Conservation (phyloP, 2,113 vertebrate genomes). For the Rhinichthys klamathensis region DNA sequence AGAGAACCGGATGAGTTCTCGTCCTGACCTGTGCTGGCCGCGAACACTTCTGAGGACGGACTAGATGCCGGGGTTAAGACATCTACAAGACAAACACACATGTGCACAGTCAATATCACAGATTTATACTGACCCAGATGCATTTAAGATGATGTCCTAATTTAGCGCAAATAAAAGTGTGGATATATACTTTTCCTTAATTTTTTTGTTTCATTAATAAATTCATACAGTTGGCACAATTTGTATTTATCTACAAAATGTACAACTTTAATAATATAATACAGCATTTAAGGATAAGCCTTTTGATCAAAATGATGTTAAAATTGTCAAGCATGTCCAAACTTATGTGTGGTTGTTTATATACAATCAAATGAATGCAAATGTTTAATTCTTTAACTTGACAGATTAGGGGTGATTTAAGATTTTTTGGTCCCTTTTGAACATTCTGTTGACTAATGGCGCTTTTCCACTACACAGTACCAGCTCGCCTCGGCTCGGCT, state of each 20-base stretch:
- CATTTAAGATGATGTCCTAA: no score
- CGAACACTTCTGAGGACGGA: slow-evolving; percentile 81
- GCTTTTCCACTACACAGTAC: no score
- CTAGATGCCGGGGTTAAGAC: slow-evolving; percentile 91
- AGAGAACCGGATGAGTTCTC: slow-evolving; percentile 74
- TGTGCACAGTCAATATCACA: neutral
- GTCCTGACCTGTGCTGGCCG: slow-evolving; percentile 69
- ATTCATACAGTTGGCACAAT: no score
- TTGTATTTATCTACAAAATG: neutral
- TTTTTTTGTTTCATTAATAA: no score
- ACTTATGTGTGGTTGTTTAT: neutral
- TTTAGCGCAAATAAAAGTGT: no score
- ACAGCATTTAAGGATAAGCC: no score
- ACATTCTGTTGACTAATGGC: no score
- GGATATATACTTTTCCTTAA: no score
- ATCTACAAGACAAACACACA: slow-evolving; percentile 72
- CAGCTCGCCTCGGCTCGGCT: no score
- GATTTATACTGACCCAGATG: neutral
- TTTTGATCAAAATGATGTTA: neutral
- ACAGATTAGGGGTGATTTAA: neutral
- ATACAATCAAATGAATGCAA: neutral
- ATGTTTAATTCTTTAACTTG: neutral
- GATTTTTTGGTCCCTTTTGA: no score
- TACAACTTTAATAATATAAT: neutral
- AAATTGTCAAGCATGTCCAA: neutral